Percentiles rank a stretch among this genome's conserved stretches.
Evolutionary conservation across 1,140 invertebrate genomes (phyloP).

Genomic region (Aphaenogaster ashmeadi): DNA sequence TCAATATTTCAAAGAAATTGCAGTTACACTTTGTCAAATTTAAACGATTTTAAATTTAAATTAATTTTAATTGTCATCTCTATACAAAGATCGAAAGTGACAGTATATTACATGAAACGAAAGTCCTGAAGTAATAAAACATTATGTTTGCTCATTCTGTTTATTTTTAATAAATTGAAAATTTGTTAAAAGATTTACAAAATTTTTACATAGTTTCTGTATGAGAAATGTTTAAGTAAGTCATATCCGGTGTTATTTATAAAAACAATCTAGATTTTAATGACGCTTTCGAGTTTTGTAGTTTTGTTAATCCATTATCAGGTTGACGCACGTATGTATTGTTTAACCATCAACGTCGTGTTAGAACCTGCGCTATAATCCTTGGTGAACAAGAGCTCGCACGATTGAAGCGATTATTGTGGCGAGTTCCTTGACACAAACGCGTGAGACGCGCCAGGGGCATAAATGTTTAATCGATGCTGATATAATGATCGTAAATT

Average conservation of each 20-base stretch:
- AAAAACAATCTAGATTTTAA: background rate
- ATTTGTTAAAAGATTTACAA: background rate
- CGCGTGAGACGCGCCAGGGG: slow-evolving; percentile 43
- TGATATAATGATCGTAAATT: slow-evolving; percentile 73
- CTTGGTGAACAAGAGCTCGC: slow-evolving; percentile 14
- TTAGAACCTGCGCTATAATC: background rate
- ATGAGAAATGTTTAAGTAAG: background rate
- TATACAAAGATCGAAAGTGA: background rate
- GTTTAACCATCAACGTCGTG: background rate
- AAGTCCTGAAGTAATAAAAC: background rate
- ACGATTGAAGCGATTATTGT: slow-evolving; percentile 57
- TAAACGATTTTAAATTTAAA: background rate
- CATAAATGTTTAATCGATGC: slow-evolving; percentile 73
- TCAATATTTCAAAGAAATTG: background rate
- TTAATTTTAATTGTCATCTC: background rate
- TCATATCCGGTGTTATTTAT: background rate
- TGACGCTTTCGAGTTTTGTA: background rate
- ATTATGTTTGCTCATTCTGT: background rate
- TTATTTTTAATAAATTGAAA: background rate
- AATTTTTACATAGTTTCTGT: background rate
- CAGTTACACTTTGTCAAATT: background rate
- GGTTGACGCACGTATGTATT: background rate
- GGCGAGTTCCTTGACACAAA: slow-evolving; percentile 69
- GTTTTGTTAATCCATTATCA: slow-evolving; percentile 1
- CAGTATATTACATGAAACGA: background rate